These are phyloP conservation scores for Uria aalge DNA, from an alignment of 2,113 vertebrate species.

Conservation along the genomic window DNA sequence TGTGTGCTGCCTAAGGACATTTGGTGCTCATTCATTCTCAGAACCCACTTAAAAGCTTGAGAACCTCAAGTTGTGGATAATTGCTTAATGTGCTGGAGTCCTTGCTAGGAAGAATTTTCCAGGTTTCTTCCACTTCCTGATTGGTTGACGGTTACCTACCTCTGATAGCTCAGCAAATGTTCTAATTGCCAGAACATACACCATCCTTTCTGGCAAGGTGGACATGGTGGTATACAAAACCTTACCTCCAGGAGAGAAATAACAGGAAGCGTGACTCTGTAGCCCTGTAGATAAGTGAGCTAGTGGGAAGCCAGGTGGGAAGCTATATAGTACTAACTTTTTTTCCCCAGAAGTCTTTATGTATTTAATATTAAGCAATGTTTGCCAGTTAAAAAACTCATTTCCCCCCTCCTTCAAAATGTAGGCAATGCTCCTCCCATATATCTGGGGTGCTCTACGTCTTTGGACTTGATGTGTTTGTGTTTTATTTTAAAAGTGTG, in stretches of 20 bases:
- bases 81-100: not conserved
- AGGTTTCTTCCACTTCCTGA: not conserved
- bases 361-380: not conserved
- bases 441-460: rapidly evolving
- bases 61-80: not conserved
- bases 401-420: not conserved
- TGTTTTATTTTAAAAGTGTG: not conserved
- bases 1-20: not conserved
- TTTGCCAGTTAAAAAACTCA: not conserved
- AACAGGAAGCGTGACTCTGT: not conserved
- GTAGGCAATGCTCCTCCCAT: not conserved
- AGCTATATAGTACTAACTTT: not conserved
- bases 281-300: not conserved
- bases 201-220: not conserved
- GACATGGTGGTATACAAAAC: not conserved
- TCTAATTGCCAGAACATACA: not conserved
- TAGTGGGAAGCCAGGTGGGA: not conserved
- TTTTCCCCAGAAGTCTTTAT: rapidly evolving
- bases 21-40: not conserved
- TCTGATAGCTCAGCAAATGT: not conserved
- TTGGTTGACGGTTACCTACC: not conserved
- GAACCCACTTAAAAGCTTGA: not conserved
- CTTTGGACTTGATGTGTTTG: not conserved
- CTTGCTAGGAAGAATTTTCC: not conserved
- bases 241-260: not conserved